Percentiles rank a stretch among this genome's conserved stretches.
phyloP scores from a whole-genome alignment of 2,113 vertebrate genomes.

The Vidua macroura region DNA sequence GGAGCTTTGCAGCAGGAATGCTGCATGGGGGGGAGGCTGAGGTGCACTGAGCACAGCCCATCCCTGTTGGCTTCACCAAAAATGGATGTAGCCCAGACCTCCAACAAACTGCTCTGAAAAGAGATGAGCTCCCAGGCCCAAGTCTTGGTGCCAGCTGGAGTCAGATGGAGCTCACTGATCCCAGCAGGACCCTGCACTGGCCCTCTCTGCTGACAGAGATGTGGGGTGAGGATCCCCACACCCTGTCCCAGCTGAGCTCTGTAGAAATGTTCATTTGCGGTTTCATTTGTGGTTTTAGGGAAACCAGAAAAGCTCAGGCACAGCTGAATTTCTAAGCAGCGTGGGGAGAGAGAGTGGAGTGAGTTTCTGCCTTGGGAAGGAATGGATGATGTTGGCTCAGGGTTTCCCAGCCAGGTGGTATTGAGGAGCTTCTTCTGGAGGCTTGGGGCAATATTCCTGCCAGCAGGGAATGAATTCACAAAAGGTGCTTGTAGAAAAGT shows the following conservation, averaged over 20 bases:
- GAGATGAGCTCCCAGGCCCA: neutral
- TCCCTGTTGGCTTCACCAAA: neutral
- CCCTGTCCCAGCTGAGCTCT: neutral
- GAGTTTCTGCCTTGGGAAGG: neutral
- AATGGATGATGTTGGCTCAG: neutral
- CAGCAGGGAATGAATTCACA: neutral
- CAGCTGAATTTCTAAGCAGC: neutral
- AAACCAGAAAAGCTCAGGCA: neutral
- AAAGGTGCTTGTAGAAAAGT: constrained; percentile 22
- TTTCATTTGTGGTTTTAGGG: neutral
- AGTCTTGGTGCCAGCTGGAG: neutral
- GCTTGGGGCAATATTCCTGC: neutral
- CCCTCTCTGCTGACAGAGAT: neutral
- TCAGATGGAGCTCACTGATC: neutral
- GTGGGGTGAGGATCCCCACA: neutral
- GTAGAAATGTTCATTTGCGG: neutral
- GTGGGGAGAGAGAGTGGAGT: neutral
- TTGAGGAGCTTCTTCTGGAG: neutral
- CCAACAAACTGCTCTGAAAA: neutral
- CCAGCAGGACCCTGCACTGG: neutral
- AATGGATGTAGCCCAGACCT: neutral
- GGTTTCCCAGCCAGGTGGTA: neutral
- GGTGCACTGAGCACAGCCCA: neutral
- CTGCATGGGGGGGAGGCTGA: neutral
- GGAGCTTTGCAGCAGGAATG: neutral